Percentiles rank a stretch among this genome's conserved stretches.
phyloP scores from a whole-genome alignment of 2,797 vertebrate genomes.

The Tympanoctomys barrerae region DNA sequence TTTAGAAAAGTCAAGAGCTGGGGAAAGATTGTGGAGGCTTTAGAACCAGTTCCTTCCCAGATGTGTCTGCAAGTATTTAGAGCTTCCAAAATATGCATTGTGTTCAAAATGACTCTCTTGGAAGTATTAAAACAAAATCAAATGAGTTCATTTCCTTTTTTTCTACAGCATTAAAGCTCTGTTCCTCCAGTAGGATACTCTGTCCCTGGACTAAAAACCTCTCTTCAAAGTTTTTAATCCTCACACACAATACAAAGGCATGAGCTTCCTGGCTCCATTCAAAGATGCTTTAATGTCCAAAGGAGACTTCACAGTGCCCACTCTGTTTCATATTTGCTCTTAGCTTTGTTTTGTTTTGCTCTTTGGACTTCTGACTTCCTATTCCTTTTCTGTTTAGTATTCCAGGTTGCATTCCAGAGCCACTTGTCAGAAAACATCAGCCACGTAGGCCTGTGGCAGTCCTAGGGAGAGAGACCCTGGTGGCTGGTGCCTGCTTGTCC shows the following conservation, averaged over 20 bases:
- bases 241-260: background rate
- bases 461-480: background rate
- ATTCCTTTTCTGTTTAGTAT: slow-evolving; percentile 39
- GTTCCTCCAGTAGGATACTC: background rate
- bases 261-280: background rate
- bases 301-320: background rate
- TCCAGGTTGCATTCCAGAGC: slow-evolving; percentile 8
- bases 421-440: background rate
- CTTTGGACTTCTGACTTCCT: slow-evolving; percentile 25
- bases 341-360: background rate
- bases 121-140: slow-evolving; percentile 25
- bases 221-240: slow-evolving; percentile 44
- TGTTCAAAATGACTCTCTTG: background rate
- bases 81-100: slow-evolving; percentile 34
- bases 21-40: slow-evolving; percentile 27
- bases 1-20: slow-evolving; percentile 23
- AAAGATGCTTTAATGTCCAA: slow-evolving; percentile 54
- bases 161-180: slow-evolving; percentile 13
- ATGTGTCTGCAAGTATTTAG: slow-evolving; percentile 13
- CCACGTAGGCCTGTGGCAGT: background rate
- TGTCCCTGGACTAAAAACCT: slow-evolving; percentile 29
- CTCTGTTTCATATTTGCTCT: slow-evolving; percentile 23
- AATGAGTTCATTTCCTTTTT: slow-evolving; percentile 30
- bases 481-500: background rate
- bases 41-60: slow-evolving; percentile 5